phyloP scores from a whole-genome alignment of 2,113 vertebrate species.

The Anser brachyrhynchus region DNA sequence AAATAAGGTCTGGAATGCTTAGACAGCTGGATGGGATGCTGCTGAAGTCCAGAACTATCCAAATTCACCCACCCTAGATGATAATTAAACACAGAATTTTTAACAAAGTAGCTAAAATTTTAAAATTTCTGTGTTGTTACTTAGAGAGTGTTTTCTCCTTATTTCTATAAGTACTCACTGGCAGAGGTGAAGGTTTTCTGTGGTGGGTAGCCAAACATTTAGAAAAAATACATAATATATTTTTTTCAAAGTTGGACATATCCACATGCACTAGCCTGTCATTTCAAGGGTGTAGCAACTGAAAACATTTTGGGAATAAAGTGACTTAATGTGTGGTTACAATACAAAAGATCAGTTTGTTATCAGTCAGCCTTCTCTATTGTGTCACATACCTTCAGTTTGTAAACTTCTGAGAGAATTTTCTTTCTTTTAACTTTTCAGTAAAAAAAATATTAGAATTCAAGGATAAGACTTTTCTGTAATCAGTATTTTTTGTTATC shows the following conservation, averaged over 20 bases:
- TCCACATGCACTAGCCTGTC: neutral
- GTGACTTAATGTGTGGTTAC: fast-evolving
- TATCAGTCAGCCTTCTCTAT: neutral
- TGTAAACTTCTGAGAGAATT: neutral
- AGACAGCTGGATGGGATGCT: neutral
- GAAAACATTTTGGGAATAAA: neutral
- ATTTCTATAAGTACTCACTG: neutral
- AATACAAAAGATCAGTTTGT: neutral
- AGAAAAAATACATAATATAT: neutral
- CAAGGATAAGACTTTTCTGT: neutral
- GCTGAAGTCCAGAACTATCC: neutral
- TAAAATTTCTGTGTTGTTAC: neutral
- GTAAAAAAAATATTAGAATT: neutral
- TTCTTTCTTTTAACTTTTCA: neutral
- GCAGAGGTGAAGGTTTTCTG: neutral
- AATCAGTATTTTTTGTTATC: neutral
- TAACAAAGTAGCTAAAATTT: neutral
- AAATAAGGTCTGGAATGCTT: neutral
- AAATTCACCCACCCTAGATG: neutral
- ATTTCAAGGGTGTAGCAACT: neutral
- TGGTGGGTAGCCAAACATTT: neutral
- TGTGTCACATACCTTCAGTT: neutral
- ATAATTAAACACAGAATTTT: neutral
- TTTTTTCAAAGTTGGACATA: neutral
- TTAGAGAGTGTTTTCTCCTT: neutral